Conservation (phyloP, 2,797 vertebrate genomes). For the Epinephelus coioides region DNA sequence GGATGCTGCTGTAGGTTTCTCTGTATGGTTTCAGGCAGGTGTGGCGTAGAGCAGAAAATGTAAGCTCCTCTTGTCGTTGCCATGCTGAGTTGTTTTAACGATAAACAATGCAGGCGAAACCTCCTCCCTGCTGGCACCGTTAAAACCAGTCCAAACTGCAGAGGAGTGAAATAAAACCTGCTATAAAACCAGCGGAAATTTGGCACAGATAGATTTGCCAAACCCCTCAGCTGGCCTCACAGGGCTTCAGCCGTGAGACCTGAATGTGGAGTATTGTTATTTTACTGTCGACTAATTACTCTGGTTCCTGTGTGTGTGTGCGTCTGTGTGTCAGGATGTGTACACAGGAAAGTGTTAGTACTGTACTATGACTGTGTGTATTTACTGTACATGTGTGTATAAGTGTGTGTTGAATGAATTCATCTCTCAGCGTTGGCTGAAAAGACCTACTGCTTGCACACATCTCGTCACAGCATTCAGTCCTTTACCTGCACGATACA, state of each 20-base stretch:
- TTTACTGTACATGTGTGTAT: background rate
- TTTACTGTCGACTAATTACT: conserved; percentile 73
- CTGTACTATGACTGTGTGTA: background rate
- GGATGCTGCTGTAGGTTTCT: background rate
- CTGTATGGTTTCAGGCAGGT: conserved; percentile 8
- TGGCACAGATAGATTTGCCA: conserved; percentile 62
- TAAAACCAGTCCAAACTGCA: conserved; percentile 51
- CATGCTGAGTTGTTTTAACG: conserved; percentile 59
- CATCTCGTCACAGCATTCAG: background rate
- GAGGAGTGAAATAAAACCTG: conserved; percentile 69
- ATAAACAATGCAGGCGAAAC: conserved; percentile 58
- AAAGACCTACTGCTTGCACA: background rate
- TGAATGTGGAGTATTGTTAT: conserved; percentile 72
- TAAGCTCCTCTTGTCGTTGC: conserved; percentile 43
- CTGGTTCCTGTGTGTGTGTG: conserved; percentile 56
- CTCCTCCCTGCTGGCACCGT: conserved; percentile 68
- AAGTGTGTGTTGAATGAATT: conserved; percentile 8
- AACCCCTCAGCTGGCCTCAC: conserved; percentile 65
- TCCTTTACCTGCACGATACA: background rate
- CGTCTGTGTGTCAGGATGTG: conserved; percentile 36
- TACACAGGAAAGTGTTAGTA: conserved; percentile 17
- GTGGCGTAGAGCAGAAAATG: conserved; percentile 17
- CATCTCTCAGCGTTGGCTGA: background rate
- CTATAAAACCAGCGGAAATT: conserved; percentile 69
- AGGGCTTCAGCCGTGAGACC: conserved; percentile 61